phyloP scores from a whole-genome alignment of 2,888 invertebrate genomes.

The Punctoribates punctum region DNA sequence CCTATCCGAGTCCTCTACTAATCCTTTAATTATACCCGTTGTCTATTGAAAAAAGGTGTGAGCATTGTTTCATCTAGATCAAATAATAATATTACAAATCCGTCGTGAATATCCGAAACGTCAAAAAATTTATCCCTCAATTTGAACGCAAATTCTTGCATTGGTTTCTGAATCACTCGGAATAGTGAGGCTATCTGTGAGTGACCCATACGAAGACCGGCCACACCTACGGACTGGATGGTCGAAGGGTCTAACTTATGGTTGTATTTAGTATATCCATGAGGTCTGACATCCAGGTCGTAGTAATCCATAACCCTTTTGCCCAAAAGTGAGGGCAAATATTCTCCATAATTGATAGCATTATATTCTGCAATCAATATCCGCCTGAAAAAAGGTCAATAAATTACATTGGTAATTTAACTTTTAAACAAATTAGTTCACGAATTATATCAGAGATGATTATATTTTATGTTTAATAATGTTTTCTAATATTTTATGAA shows the following conservation, averaged over 20 bases:
- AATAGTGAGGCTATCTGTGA: conserved; percentile 34
- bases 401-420: neutral
- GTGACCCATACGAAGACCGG: conserved; percentile 37
- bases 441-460: neutral
- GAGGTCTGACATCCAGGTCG: conserved; percentile 22
- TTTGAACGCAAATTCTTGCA: conserved; percentile 23
- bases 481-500: too few relatives aligned
- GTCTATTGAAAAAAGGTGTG: neutral
- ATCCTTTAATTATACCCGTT: conserved; percentile 34
- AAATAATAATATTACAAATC: conserved; percentile 6
- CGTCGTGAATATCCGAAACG: conserved; percentile 24
- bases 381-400: conserved; percentile 46
- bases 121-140: conserved; percentile 40
- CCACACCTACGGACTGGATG: conserved; percentile 44
- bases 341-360: conserved; percentile 45
- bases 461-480: too few relatives aligned
- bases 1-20: conserved; percentile 6
- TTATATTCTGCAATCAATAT: conserved; percentile 45
- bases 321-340: conserved; percentile 46
- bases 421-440: neutral
- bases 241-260: conserved; percentile 45
- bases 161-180: neutral
- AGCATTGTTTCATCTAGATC: neutral
- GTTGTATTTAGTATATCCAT: conserved; percentile 46
- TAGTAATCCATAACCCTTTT: conserved; percentile 44